Base-by-base conservation (phyloP, 2,888 invertebrate genomes). In the Octodonta nipae region DNA sequence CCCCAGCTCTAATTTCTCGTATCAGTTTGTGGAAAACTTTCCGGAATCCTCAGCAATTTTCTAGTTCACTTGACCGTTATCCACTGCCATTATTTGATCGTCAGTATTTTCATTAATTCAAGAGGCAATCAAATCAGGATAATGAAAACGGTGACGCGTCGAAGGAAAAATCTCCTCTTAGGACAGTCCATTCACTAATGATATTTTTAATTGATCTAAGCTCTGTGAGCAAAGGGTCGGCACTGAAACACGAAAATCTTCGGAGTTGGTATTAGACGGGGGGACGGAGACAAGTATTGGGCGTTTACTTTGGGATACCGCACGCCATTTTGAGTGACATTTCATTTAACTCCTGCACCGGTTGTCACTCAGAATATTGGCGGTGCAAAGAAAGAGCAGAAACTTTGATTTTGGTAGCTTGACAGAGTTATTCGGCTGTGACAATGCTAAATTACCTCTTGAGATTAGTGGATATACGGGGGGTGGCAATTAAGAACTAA, bases 291-390 rank as follows among this genome's bases (percentile, higher is more conserved):
- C 60, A 61, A 54, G 58, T 48, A 52, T 55, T 58, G 59, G 60
- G 60, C 60, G 58, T 58, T 46, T 47, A 49, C 50, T 33, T n/a
- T 41, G 48, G 54, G 52, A 52, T 50, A 55, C 54, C 51, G 45
- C 51, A 54, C 51, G 52, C 56, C 55, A 55, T 56, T 57, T 55
- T 60, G 61, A 63, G 53, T 62, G 63, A 63, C 63, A 54, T 63
- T 62, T 63, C 62, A 63, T 63, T 63, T 63, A 61, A 60, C 58
- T 58, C 56, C 56, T 56, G 53, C 54, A 49, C 52, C 46, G 50
- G 50, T 54, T 58, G 61, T 61, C 63, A 58, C 53, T 63, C 63
- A 61, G 48, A 49, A 38, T 45, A 45, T 43, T 50, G 46, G 40
- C 56, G 54, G 53, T 49, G 59, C 57, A 55, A 55, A 50, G 52